These are phyloP conservation scores for Adelosebastes latens DNA, from an alignment of 2,797 vertebrate genomes.

Conservation along the genomic window DNA sequence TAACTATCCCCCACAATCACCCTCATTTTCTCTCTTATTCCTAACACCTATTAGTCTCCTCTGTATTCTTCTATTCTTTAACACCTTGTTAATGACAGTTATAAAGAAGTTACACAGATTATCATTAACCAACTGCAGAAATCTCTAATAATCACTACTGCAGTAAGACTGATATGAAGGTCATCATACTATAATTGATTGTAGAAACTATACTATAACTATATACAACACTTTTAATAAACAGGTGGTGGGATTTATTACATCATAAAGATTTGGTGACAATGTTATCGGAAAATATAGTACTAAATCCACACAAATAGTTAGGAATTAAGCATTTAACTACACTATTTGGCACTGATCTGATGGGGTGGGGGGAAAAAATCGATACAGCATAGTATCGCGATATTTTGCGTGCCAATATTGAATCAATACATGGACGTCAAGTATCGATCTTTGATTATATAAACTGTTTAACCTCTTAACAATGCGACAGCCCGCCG, in stretches of 20 bases:
- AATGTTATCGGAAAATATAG: background rate
- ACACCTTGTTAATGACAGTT: background rate
- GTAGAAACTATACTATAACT: background rate
- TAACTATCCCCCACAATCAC: constrained; percentile 19
- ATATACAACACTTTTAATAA: background rate
- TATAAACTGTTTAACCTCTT: too few relatives aligned
- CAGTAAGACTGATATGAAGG: background rate
- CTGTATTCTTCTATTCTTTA: background rate
- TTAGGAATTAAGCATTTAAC: background rate
- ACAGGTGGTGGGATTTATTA: background rate
- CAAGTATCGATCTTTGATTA: too few relatives aligned
- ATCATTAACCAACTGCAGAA: background rate
- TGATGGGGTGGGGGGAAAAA: fast-evolving
- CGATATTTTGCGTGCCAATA: too few relatives aligned
- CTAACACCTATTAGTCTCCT: constrained; percentile 5
- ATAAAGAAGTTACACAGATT: background rate
- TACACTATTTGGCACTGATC: background rate
- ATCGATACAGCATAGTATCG: fast-evolving
- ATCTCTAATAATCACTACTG: background rate
- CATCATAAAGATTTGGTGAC: background rate
- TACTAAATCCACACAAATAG: background rate
- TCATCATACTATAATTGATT: background rate
- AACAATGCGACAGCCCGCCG: too few relatives aligned
- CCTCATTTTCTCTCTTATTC: background rate
- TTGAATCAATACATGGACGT: too few relatives aligned